Base-by-base conservation (phyloP, 1,140 invertebrate genomes). In the Micrasema minimum region DNA sequence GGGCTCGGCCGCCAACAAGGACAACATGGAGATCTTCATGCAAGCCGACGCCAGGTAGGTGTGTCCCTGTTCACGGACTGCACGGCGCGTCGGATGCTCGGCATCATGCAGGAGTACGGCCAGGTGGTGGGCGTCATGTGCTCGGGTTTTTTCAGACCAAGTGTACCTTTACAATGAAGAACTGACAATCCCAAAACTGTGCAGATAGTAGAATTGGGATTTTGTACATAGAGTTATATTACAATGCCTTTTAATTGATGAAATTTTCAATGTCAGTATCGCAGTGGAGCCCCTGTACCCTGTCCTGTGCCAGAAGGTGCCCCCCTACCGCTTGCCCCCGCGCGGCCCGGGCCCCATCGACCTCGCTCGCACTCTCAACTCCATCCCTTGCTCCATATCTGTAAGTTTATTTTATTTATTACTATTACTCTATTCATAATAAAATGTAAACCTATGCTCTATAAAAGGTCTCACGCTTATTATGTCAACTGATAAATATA, bases 51-150 rank as follows among this genome's bases (percentile, higher is more conserved):
- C 93, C 12, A 94, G 92, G 94, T 96, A 84, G 78, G 72, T 74
- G 97, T 99, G 1, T 98, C 96, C 0, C 85, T 99, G 0, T 99
- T 99, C 79, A 99, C 97, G 1, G 97, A 99, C 82, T 99, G 97
- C 82, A 96, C 92, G 5, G 89, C 95, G 9, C 85, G 89, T 14
- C 92, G 95, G 80, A 98, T 98, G 96, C 87, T 98, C 69, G 88
- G 90, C 68, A 98, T 98, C 55, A 97, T 98, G 95, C 96, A 98
- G 83, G 95, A 97, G 72, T 95, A 97, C 81, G 94, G 94, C 2
- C 95, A 98, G 84, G 92, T 97, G 16, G 94, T 97, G 0, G 94
- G 94, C 74, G 91, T 96, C 10, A 88, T 97, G 74, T 95, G 95
- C 6, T 96, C 94, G 22, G 92, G 26, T 64, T 14, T n/a, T n/a